Evolutionary conservation across 2,888 invertebrate genomes (phyloP).

Genomic region (Erannis defoliaria): DNA sequence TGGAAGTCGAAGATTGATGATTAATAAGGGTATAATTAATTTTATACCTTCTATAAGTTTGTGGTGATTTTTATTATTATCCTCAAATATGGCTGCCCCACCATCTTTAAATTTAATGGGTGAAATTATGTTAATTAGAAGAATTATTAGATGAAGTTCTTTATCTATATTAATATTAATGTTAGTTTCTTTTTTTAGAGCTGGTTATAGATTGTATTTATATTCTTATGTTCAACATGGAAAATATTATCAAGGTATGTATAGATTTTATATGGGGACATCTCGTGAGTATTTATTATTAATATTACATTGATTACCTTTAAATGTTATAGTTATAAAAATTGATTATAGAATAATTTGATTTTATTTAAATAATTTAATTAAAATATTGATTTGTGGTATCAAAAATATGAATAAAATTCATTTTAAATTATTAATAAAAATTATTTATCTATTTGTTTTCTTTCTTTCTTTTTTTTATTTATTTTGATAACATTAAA

Average conservation of each 20-base stretch:
- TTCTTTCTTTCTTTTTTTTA: constrained; percentile 81
- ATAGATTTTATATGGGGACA: constrained; percentile 79
- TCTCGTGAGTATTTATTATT: constrained; percentile 87
- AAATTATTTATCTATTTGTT: constrained; percentile 80
- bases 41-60: constrained; percentile 86
- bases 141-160: constrained; percentile 82
- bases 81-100: constrained; percentile 89
- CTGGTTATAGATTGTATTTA: constrained; percentile 88
- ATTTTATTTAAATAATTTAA: constrained; percentile 89
- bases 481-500: constrained; percentile 74
- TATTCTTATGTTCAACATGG: constrained; percentile 89
- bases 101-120: constrained; percentile 89
- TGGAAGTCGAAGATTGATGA: constrained; percentile 86
- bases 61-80: constrained; percentile 89
- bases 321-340: constrained; percentile 88
- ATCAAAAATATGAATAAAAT: constrained; percentile 82
- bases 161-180: constrained; percentile 83
- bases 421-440: constrained; percentile 82
- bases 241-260: constrained; percentile 77
- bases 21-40: constrained; percentile 88
- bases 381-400: constrained; percentile 90
- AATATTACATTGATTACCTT: constrained; percentile 88
- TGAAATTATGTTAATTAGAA: constrained; percentile 89
- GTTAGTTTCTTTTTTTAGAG: constrained; percentile 88
- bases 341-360: constrained; percentile 82